A percentile compares a stretch with the other conserved stretches of the same genome.
phyloP scores from a whole-genome alignment of 2,797 vertebrate species.

The Bucorvus abyssinicus region DNA sequence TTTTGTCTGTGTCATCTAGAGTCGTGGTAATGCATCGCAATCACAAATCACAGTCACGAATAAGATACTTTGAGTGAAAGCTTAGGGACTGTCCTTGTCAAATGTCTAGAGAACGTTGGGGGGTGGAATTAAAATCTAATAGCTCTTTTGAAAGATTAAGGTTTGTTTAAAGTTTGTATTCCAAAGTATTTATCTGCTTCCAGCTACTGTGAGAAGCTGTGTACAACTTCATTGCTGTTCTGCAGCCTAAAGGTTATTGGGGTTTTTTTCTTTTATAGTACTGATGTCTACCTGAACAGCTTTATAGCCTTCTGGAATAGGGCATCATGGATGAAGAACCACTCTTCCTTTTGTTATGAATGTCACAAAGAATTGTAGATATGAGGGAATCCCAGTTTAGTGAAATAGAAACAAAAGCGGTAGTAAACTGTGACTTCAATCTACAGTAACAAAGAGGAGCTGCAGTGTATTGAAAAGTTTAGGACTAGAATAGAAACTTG shows the following conservation, averaged over 20 bases:
- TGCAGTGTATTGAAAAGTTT: not conserved
- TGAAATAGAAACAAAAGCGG: not conserved
- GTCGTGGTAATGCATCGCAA: not conserved
- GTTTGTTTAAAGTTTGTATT: not conserved
- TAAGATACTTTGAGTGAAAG: not conserved
- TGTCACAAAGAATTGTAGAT: not conserved
- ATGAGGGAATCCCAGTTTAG: not conserved
- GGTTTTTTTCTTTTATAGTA: not conserved
- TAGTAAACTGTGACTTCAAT: not conserved
- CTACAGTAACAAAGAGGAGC: not conserved
- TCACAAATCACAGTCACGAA: no score
- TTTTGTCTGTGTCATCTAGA: not conserved
- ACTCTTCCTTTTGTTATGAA: not conserved
- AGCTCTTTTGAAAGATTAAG: not conserved
- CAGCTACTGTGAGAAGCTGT: not conserved
- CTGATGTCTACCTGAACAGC: not conserved
- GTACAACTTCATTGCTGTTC: not conserved
- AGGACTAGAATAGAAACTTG: not conserved
- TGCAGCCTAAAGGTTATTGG: not conserved
- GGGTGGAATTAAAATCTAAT: not conserved
- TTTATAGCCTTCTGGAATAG: not conserved
- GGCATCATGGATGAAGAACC: not conserved
- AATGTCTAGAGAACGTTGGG: not conserved
- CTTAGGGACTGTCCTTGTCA: not conserved
- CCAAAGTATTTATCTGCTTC: not conserved